A percentile compares a stretch with the other conserved stretches of the same genome.
These are phyloP conservation scores for Cynopterus sphinx DNA, from an alignment of 2,797 vertebrate genomes.

Conservation along the genomic window DNA sequence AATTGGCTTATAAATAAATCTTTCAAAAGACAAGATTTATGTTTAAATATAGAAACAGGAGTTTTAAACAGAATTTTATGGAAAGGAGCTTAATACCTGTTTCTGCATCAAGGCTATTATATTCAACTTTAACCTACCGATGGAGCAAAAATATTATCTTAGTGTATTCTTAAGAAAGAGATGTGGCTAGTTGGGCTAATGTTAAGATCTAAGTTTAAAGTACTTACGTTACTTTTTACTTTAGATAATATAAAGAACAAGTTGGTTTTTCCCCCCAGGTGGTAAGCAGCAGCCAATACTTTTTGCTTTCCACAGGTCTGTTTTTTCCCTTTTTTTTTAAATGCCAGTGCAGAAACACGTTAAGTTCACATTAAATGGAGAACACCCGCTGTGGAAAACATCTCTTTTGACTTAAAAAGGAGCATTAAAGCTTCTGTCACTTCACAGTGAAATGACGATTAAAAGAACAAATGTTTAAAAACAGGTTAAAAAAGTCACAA, in stretches of 20 bases:
- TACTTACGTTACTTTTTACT: neutral
- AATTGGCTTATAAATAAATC: neutral
- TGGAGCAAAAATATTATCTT: neutral
- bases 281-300: neutral
- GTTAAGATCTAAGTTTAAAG: conserved; percentile 34
- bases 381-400: conserved; percentile 39
- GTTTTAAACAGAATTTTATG: neutral
- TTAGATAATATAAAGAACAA: neutral
- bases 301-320: conserved; percentile 6
- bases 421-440: conserved; percentile 60
- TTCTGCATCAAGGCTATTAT: neutral
- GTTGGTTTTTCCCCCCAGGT: neutral
- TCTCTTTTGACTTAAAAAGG: conserved; percentile 72
- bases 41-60: neutral
- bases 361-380: conserved; percentile 65
- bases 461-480: conserved; percentile 47
- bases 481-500: neutral
- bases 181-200: neutral
- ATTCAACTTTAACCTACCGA: neutral
- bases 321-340: neutral
- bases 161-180: neutral
- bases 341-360: conserved; percentile 28
- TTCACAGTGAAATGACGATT: conserved; percentile 35
- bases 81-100: neutral
- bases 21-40: neutral